phyloP scores from a whole-genome alignment of 2,888 invertebrate species.

The Hypolimnas misippus region DNA sequence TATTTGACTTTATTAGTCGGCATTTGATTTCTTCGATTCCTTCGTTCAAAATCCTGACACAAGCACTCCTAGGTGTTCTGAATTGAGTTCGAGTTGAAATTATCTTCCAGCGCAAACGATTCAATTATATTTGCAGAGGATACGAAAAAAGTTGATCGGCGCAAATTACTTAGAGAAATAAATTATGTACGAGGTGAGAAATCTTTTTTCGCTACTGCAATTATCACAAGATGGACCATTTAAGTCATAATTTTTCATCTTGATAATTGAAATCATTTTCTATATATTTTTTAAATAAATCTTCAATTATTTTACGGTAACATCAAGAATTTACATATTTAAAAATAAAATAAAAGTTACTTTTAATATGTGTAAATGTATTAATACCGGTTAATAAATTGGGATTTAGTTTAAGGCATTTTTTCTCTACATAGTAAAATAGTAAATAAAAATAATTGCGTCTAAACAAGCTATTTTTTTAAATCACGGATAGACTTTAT shows the following conservation, averaged over 20 bases:
- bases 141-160: constrained; percentile 28
- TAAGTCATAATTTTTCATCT: not conserved
- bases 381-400: too few species aligned
- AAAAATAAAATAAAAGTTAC: too few species aligned
- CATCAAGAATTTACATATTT: too few species aligned
- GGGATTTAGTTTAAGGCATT: too few species aligned
- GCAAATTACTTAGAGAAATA: constrained; percentile 10
- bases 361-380: too few species aligned
- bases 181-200: constrained; percentile 21
- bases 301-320: too few species aligned
- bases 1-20: constrained; percentile 41
- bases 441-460: too few species aligned
- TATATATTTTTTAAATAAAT: too few species aligned
- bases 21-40: constrained; percentile 36
- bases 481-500: too few species aligned
- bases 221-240: not conserved
- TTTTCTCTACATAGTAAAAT: too few species aligned
- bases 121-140: constrained; percentile 35
- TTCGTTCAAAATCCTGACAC: constrained; percentile 33
- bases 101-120: constrained; percentile 31
- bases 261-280: not conserved
- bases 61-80: constrained; percentile 27
- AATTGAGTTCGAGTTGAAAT: constrained; percentile 45
- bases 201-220: constrained; percentile 2
- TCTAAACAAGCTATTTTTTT: too few species aligned